phyloP scores from a whole-genome alignment of 2,797 vertebrate genomes.

The Sebastes taczanowskii region DNA sequence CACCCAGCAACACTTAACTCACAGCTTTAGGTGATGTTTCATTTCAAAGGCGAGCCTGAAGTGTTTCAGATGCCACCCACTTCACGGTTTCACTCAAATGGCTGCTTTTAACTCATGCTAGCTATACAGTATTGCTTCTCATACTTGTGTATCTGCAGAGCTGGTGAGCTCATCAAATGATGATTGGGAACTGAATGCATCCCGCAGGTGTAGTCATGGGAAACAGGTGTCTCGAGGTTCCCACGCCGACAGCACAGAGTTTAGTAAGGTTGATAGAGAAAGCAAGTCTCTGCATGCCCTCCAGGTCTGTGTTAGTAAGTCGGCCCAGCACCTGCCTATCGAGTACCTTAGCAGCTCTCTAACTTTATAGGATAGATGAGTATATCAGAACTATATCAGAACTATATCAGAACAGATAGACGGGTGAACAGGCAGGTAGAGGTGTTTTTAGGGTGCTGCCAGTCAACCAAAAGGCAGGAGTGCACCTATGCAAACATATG shows the following conservation, averaged over 20 bases:
- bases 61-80: not conserved
- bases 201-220: slow-evolving; percentile 92
- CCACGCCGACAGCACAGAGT: slow-evolving; percentile 91
- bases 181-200: slow-evolving; percentile 67
- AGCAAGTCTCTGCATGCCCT: slow-evolving; percentile 89
- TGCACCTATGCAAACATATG: slow-evolving; percentile 42
- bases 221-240: slow-evolving; percentile 92
- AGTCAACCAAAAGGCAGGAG: slow-evolving; percentile 25
- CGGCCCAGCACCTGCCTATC: slow-evolving; percentile 37
- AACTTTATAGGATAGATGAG: not conserved
- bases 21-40: slow-evolving; percentile 72
- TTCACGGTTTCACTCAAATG: not conserved
- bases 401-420: not conserved
- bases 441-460: not conserved
- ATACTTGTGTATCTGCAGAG: not conserved
- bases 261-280: slow-evolving; percentile 69
- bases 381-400: slow-evolving; percentile 25
- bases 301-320: slow-evolving; percentile 67
- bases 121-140: not conserved
- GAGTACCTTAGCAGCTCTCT: not conserved
- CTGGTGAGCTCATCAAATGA: slow-evolving; percentile 65
- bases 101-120: not conserved
- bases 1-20: slow-evolving; percentile 55
- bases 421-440: not conserved
- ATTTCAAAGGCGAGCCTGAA: slow-evolving; percentile 30